Evolutionary conservation across 2,797 vertebrate species (phyloP).

Genomic region (Molossus alvarezi): DNA sequence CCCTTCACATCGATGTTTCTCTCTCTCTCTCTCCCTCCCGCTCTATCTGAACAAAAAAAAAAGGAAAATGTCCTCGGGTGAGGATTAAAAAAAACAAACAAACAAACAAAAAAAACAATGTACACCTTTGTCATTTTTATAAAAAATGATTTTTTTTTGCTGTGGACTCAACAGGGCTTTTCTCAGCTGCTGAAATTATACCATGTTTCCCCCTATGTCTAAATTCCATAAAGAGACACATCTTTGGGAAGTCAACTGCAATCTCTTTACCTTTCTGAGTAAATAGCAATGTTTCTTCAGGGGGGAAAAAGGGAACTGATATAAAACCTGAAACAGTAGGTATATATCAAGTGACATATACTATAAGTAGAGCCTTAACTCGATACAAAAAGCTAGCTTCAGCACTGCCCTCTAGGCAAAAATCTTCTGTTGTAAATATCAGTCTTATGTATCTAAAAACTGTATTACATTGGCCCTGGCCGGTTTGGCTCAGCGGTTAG

Average conservation of each 20-base stretch:
- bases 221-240: slow-evolving; percentile 41
- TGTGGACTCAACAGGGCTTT: slow-evolving; percentile 13
- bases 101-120: too few species aligned
- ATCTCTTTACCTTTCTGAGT: slow-evolving; percentile 48
- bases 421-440: not conserved
- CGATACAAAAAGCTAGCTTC: slow-evolving; percentile 40
- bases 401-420: slow-evolving; percentile 35
- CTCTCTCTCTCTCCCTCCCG: too few species aligned
- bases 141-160: slow-evolving; percentile 29
- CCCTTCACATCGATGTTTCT: too few species aligned
- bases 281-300: slow-evolving; percentile 57
- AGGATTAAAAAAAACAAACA: too few species aligned
- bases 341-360: slow-evolving; percentile 31
- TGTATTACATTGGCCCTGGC: too few species aligned
- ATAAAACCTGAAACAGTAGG: slow-evolving; percentile 58
- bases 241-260: not conserved
- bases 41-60: too few species aligned
- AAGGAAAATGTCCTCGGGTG: too few species aligned
- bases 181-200: slow-evolving; percentile 22
- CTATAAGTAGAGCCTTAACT: slow-evolving; percentile 14
- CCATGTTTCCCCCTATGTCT: not conserved
- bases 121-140: slow-evolving; percentile 44
- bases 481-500: too few species aligned
- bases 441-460: not conserved
- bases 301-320: slow-evolving; percentile 47